Evolutionary conservation across 2,888 invertebrate species (phyloP), one percentile per base, ranked within the genome.

Genomic region (Rhopalosiphum nymphaeae): DNA sequence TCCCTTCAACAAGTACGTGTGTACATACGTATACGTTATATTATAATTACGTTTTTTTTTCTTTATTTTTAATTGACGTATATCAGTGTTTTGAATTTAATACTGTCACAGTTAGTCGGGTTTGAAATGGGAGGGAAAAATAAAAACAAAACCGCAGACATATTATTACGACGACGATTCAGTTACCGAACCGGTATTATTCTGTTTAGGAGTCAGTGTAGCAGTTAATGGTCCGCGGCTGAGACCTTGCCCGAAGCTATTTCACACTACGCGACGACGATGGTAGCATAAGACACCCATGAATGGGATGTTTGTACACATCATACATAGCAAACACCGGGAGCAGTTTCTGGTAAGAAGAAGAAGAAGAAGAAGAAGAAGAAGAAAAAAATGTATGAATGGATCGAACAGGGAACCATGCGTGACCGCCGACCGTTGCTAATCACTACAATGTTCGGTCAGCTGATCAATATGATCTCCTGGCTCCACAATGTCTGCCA

Each of bases 381-480:
- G 56, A 92, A 56, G 56, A 44, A 78, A 42, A 85, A 91, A 86
- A 94, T 86, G 61, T 94, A 94, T 94, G 94, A 94, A 94, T 94
- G 94, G 94, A 94, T 94, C 90, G 90, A 90, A 90, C 93, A 16
- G 93, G 57, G 93, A 85, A 93, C 85, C 93, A 86, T 91, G 94
- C 94, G 94, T 94, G 94, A 94, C 94, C 85, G 90, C 67, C 85
- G 85, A 94, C 94, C 94, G 94, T 94, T 44, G 86, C 94, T 94
- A 94, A 94, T 94, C 94, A 94, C 90, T 91, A 49, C 92, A 86
- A 57, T 90, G 85, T 91, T 94, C 94, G 94, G 94, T 94, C 94
- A 94, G 94, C 94, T 94, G 94, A 94, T 94, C 94, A 87, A 94
- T 89, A 90, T 61, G 93, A 91, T 94, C 90, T 86, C 25, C 61